Percentiles rank a stretch among this genome's conserved stretches.
These are phyloP conservation scores for rabbit (Oryctolagus cuniculus) DNA, from an alignment of 2,113 vertebrate genomes.

Conservation along the genomic window DNA sequence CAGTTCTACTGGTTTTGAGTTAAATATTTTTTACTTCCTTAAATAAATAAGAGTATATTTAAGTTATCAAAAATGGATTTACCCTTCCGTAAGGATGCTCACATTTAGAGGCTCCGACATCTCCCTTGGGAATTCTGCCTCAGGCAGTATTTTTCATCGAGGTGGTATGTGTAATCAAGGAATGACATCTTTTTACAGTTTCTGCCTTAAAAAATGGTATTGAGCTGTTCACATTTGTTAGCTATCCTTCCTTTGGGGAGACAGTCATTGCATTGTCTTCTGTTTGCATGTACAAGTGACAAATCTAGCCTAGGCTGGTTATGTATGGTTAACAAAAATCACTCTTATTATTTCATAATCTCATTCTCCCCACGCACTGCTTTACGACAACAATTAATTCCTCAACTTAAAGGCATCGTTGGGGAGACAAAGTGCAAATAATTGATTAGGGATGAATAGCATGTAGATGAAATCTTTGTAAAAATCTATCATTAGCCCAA, in stretches of 20 bases:
- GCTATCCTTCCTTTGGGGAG: not conserved
- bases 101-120: not conserved
- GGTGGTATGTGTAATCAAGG: not conserved
- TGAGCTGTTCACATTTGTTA: not conserved
- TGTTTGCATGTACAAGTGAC: not conserved
- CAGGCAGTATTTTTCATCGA: not conserved
- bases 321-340: not conserved
- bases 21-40: constrained; percentile 29
- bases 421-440: not conserved
- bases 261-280: not conserved
- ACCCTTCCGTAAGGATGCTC: constrained; percentile 21
- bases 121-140: not conserved
- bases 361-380: too few species aligned
- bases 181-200: not conserved
- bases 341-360: not conserved
- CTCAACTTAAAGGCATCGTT: not conserved
- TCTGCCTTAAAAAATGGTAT: not conserved
- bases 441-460: not conserved
- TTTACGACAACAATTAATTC: constrained; percentile 11
- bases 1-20: not conserved
- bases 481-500: not conserved
- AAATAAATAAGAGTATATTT: not conserved
- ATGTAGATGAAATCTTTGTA: not conserved
- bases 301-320: not conserved
- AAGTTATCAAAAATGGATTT: not conserved